phyloP scores from a whole-genome alignment of 2,888 invertebrate species.

The Ditylenchus weischeri region DNA sequence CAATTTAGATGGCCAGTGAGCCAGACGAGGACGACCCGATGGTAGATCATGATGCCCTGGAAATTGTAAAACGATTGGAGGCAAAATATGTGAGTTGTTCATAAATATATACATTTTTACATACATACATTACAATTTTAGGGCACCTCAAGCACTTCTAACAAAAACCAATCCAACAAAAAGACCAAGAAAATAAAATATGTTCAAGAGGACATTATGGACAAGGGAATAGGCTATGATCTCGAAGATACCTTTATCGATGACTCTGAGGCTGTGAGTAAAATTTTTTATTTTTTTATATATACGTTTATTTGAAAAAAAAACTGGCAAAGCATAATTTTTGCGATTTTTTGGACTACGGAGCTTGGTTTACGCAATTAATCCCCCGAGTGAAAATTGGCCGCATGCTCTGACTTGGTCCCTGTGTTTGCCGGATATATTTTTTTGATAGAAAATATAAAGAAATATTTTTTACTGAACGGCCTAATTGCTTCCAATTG shows the following conservation, averaged over 20 bases:
- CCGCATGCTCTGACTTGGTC: too few relatives aligned
- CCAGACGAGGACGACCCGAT: constrained; percentile 18
- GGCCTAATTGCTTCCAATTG: too few relatives aligned
- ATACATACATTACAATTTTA: neutral
- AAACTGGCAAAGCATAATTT: too few relatives aligned
- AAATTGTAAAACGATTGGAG: constrained; percentile 28
- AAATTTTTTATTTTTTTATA: too few relatives aligned
- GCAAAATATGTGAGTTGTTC: constrained; percentile 23
- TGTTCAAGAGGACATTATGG: constrained; percentile 30
- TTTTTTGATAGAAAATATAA: too few relatives aligned
- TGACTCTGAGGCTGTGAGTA: constrained; percentile 26
- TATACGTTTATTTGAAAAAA: too few relatives aligned
- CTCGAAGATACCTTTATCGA: constrained; percentile 30
- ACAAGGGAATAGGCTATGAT: constrained; percentile 32
- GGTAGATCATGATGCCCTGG: constrained; percentile 28
- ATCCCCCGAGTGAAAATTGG: too few relatives aligned
- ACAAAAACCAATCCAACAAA: constrained; percentile 16
- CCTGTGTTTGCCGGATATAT: too few relatives aligned
- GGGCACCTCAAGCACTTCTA: constrained; percentile 13
- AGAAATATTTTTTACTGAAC: too few relatives aligned
- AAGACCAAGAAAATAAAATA: constrained; percentile 23
- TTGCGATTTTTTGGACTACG: too few relatives aligned
- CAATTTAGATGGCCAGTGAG: neutral
- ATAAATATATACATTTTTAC: too few relatives aligned
- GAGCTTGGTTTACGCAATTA: too few relatives aligned